phyloP scores from a whole-genome alignment of 2,113 vertebrate species.

The Perca schrenkii region DNA sequence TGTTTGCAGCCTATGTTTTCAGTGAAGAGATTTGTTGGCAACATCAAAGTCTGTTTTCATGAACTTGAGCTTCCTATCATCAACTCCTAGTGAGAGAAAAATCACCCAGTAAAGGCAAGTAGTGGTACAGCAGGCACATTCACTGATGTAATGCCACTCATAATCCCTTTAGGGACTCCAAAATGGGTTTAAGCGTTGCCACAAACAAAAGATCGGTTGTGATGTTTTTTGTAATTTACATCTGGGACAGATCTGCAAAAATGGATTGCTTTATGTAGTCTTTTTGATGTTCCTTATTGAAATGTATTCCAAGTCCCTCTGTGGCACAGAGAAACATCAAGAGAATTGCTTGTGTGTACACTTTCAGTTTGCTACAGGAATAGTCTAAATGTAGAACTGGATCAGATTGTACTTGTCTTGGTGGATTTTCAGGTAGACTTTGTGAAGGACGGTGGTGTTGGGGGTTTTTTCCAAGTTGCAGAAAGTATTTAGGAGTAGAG shows the following conservation, averaged over 20 bases:
- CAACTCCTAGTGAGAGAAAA: conserved; percentile 1
- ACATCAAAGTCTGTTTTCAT: conserved; percentile 34
- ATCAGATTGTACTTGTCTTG: neutral
- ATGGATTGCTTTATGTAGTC: neutral
- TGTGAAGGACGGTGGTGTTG: neutral
- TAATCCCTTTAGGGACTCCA: conserved; percentile 10
- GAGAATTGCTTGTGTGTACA: neutral
- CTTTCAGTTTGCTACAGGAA: neutral
- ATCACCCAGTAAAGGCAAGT: neutral
- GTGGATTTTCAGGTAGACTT: neutral
- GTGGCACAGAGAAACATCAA: neutral
- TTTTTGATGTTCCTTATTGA: neutral
- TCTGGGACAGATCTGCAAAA: neutral
- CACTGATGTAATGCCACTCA: neutral
- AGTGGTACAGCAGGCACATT: conserved; percentile 9
- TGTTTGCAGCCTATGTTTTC: conserved; percentile 20
- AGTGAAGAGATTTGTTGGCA: conserved; percentile 24
- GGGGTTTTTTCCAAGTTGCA: neutral
- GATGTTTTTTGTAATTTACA: conserved; percentile 21
- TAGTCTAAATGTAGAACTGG: neutral
- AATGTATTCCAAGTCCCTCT: neutral
- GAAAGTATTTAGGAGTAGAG: neutral
- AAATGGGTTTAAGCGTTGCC: neutral
- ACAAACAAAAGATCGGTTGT: conserved; percentile 12
- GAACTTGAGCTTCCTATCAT: conserved; percentile 20